Percentiles rank a stretch among this genome's conserved stretches.
phyloP scores from a whole-genome alignment of 2,797 vertebrate genomes.

The Leucoraja ocellata region DNA sequence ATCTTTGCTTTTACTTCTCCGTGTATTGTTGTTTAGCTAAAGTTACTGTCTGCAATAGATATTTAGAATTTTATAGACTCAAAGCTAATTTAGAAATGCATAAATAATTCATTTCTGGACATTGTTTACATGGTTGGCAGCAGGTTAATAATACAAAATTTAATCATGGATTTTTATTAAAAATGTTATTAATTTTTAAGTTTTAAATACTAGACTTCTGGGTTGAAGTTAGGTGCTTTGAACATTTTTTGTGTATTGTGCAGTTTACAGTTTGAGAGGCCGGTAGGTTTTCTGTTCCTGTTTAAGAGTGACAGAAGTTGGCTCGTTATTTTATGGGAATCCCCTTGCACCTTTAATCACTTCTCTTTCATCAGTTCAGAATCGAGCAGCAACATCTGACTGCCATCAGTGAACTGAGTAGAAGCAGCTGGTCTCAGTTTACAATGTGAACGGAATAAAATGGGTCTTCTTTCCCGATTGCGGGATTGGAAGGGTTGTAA shows the following conservation, averaged over 20 bases:
- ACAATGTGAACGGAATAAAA: slow-evolving; percentile 29
- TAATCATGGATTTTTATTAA: not conserved
- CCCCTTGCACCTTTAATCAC: slow-evolving; percentile 34
- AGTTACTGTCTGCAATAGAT: not conserved
- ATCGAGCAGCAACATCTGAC: slow-evolving; percentile 26
- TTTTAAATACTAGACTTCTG: not conserved
- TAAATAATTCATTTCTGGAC: not conserved
- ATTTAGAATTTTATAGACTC: too few species aligned
- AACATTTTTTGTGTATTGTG: not conserved
- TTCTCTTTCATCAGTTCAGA: slow-evolving; percentile 33
- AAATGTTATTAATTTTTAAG: not conserved
- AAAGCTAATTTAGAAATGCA: not conserved
- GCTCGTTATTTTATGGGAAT: slow-evolving; percentile 8
- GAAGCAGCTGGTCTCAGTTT: slow-evolving; percentile 33
- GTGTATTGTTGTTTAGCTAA: not conserved
- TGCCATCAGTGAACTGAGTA: slow-evolving; percentile 30
- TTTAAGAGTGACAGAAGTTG: slow-evolving; percentile 18
- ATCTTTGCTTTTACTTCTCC: not conserved
- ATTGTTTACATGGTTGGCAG: not conserved
- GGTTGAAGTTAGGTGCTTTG: not conserved
- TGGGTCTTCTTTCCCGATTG: slow-evolving; percentile 20
- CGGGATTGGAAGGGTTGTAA: slow-evolving; percentile 23
- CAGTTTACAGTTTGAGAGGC: not conserved
- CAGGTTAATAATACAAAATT: not conserved
- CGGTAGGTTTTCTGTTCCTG: not conserved